phyloP scores from a whole-genome alignment of 2,797 vertebrate species.

The Alca torda region DNA sequence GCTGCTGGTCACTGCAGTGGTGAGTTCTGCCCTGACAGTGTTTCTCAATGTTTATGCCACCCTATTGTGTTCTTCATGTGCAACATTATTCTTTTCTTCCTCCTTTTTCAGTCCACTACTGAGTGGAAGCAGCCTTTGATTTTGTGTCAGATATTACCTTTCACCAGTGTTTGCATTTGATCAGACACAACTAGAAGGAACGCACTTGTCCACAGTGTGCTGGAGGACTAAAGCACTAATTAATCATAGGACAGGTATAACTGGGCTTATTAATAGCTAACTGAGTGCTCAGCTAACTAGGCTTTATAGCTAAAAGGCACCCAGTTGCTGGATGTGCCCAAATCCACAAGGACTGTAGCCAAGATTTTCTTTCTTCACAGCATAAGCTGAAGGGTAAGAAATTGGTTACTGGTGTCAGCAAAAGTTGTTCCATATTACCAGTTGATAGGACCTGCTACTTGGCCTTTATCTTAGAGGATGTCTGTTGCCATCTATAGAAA shows the following conservation, averaged over 20 bases:
- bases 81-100: background rate
- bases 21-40: background rate
- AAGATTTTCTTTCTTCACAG: background rate
- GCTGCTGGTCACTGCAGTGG: background rate
- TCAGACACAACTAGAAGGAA: background rate
- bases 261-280: background rate
- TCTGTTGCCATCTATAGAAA: background rate
- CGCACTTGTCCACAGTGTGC: background rate
- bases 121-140: background rate
- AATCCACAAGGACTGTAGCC: background rate
- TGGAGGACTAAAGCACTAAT: background rate
- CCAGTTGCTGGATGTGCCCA: background rate
- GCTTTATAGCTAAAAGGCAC: background rate
- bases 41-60: background rate
- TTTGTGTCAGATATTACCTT: slow-evolving; percentile 40
- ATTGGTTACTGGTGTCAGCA: background rate
- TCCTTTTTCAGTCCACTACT: background rate
- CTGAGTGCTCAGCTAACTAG: background rate
- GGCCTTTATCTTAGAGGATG: background rate
- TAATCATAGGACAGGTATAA: background rate
- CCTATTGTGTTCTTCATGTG: background rate
- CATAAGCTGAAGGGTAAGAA: background rate
- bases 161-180: background rate
- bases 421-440: background rate
- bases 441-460: background rate